Evolutionary conservation across 1,140 invertebrate species (phyloP).

Genomic region (Cydia pomonella): DNA sequence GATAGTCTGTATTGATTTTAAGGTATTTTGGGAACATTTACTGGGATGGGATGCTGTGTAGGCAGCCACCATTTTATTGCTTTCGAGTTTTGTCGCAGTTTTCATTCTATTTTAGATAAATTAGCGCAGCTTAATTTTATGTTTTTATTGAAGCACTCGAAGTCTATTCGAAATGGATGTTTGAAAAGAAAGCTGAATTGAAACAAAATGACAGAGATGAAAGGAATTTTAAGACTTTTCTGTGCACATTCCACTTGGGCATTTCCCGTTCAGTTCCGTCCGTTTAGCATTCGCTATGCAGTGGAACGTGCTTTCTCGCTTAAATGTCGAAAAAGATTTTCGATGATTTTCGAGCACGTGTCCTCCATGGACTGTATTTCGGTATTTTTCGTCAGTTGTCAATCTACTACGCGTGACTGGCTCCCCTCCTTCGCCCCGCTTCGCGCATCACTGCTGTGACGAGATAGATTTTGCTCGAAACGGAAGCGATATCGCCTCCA

Average conservation of each 20-base stretch:
- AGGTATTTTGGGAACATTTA: constrained; percentile 50
- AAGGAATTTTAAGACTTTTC: constrained; percentile 25
- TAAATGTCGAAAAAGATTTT: constrained; percentile 31
- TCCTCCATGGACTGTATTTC: constrained; percentile 33
- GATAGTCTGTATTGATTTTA: constrained; percentile 61
- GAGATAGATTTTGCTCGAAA: constrained; percentile 57
- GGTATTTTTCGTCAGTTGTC: constrained; percentile 60
- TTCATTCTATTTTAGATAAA: not conserved
- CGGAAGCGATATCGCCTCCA: constrained; percentile 50
- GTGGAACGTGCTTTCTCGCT: constrained; percentile 24
- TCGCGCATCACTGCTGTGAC: constrained; percentile 53
- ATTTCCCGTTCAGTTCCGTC: constrained; percentile 26
- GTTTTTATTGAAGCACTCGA: not conserved
- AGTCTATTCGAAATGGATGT: not conserved
- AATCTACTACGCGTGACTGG: constrained; percentile 63
- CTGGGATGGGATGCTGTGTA: not conserved
- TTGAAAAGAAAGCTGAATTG: not conserved
- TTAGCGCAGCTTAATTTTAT: not conserved
- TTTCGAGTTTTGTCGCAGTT: not conserved
- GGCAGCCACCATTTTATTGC: not conserved
- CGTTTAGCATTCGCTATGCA: constrained; percentile 19
- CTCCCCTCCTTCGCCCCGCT: constrained; percentile 46
- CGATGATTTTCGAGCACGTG: constrained; percentile 34
- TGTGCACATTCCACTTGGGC: constrained; percentile 16
- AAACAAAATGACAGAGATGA: constrained; percentile 1